Percentiles rank a stretch among this genome's conserved stretches.
These are phyloP conservation scores for Platyura marginata DNA, from an alignment of 1,140 invertebrate genomes.

Conservation along the genomic window DNA sequence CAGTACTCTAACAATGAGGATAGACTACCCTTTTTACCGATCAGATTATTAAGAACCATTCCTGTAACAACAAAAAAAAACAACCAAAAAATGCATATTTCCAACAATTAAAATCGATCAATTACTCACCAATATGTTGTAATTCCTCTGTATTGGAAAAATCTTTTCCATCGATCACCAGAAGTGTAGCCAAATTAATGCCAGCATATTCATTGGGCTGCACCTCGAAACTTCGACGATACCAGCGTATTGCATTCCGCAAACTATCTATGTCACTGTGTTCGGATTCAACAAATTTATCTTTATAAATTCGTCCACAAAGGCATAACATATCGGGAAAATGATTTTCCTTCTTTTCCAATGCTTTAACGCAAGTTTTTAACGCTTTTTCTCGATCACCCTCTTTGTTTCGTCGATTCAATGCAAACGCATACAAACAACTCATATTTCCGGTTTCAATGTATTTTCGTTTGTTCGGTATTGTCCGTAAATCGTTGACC, in stretches of 20 bases:
- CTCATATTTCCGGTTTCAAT: slow-evolving; percentile 77
- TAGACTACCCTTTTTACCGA: slow-evolving; percentile 93
- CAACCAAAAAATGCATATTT: slow-evolving; percentile 1
- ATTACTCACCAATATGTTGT: slow-evolving; percentile 75
- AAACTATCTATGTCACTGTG: slow-evolving; percentile 79
- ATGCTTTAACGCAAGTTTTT: slow-evolving; percentile 73
- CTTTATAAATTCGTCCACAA: slow-evolving; percentile 97
- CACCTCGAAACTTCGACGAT: slow-evolving; percentile 92
- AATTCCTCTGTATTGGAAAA: slow-evolving; percentile 82
- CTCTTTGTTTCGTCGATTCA: slow-evolving; percentile 85
- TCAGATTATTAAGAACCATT: slow-evolving; percentile 91
- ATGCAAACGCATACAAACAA: slow-evolving; percentile 90
- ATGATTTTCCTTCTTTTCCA: slow-evolving; percentile 83
- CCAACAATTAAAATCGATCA: slow-evolving; percentile 17
- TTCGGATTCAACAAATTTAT: slow-evolving; percentile 92
- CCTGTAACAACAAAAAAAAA: too few relatives aligned
- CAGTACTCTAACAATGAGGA: slow-evolving; percentile 91
- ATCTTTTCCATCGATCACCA: slow-evolving; percentile 95
- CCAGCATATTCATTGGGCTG: slow-evolving; percentile 99
- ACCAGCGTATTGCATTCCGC: slow-evolving; percentile 91
- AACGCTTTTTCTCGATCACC: slow-evolving; percentile 91
- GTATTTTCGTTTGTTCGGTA: slow-evolving; percentile 80
- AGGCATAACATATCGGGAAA: slow-evolving; percentile 96
- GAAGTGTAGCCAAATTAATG: slow-evolving; percentile 92
- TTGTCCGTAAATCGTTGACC: slow-evolving; percentile 85